Evolutionary conservation across 2,113 vertebrate genomes (phyloP), one percentile per base, ranked within the genome.

Genomic region (Pteruthius melanotis): DNA sequence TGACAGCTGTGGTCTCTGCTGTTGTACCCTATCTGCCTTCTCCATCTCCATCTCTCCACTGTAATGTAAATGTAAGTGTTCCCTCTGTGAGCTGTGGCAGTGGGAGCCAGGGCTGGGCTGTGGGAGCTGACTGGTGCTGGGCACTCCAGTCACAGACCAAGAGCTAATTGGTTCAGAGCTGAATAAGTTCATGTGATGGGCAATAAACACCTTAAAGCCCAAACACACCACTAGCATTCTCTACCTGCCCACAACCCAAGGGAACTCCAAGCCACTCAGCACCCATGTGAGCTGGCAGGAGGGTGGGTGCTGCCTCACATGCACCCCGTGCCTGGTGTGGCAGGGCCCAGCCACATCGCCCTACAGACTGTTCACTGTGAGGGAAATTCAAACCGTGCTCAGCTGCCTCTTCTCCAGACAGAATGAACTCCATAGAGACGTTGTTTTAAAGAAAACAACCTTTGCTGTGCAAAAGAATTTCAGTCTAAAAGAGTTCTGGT

Each of bases 301-400:
- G 16, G 60, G n/a, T 27, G 31, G 30, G 9, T 30, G 60, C 69
- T 75, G 61, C 37, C 7, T n/a, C 30, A 6, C 54, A 1, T 1
- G 12, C 53, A 21, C 44, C 37, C 35, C 2, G 42, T 42, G 35
- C 27, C 4, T 2, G 14, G 4, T 14, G 22, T 19, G 13, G 3
- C 59, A 42, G 23, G 8, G 6, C 64, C n/a, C 0, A 7, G 28
- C 18, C 80, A 11, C 11, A 15, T 45, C 66, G 12, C 52, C 20
- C 6, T 4, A 9, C 0, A 1, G 21, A 4, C 57, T 18, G 15
- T 0, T 47, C 47, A 3, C 2, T 9, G 42, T 0, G 0, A 15
- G 33, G 28, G 14, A 8, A 24, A 18, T 7, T 45, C 52, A 37
- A 30, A 20, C 49, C 0, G 0, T 2, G 28, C 10, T 6, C 68